Base-by-base conservation (phyloP, 2,113 vertebrate genomes). In the Coturnix japonica region DNA sequence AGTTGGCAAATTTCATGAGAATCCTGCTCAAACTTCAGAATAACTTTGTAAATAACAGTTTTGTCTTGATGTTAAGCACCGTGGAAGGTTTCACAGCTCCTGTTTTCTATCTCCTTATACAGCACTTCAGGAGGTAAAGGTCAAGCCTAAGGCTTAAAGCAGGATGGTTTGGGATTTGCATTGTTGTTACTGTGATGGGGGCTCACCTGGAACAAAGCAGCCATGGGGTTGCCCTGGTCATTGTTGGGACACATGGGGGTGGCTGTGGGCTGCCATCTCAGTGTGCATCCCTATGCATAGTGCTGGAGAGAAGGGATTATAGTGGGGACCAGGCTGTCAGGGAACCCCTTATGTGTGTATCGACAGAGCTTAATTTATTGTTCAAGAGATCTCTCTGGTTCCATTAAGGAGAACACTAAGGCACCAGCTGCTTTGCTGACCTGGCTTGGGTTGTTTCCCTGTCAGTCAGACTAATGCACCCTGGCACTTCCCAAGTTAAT, bases 31-130 rank as follows among this genome's bases (percentile, higher is more conserved):
- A 96, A 94, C 88, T 93, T 93, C 94, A 81, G 91, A 91, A 94
- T 93, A 97, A 92, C 88, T 94, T 93, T 71, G 90, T 89, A 89
- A 93, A 95, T 95, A 96, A 94, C 87, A 92, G 86, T 91, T 89
- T 94, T 71, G 91, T 41, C 89, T 90, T 44, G 80, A 56, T 71
- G 94, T 83, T 96, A 82, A 93, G 83, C 86, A 78, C 43, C 6
- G 89, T 84, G 93, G 87, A 95, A 73, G 37, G 37, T 37, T 37
- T 37, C 37, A 37, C 37, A 37, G 10, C 37, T 37, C 37, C 37
- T 10, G 37, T 37, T 37, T 37, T 37, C 37, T 37, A 37, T 11
- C 8, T 56, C 64, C 69, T 44, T 3, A 3, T 4, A 13, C 13
- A 28, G 75, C 33, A 4, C 8, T 16, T 46, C 2, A 3, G 17